Conservation (phyloP, 2,113 vertebrate species). For the Ctenomys sociabilis region DNA sequence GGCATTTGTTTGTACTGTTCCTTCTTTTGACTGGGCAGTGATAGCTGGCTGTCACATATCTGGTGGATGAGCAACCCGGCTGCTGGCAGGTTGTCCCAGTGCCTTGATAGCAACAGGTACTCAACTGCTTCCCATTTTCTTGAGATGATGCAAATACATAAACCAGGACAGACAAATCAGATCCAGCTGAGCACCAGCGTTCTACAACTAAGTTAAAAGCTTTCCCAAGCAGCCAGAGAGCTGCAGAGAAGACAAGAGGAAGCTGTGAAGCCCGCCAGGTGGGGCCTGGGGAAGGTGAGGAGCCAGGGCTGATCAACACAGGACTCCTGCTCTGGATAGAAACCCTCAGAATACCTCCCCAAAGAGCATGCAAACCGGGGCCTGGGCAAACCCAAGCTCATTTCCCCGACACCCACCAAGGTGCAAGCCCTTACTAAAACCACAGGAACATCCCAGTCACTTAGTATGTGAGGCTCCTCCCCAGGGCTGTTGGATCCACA, state of each 20-base stretch:
- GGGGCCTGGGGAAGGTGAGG: background rate
- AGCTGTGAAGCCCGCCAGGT: background rate
- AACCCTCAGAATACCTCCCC: background rate
- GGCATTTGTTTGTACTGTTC: slow-evolving; percentile 81
- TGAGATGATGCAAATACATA: slow-evolving; percentile 70
- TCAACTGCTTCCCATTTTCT: slow-evolving; percentile 75
- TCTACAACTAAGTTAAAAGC: slow-evolving; percentile 52
- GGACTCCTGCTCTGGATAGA: background rate
- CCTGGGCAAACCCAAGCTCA: background rate
- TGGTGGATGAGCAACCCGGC: slow-evolving; percentile 73
- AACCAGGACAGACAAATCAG: slow-evolving; percentile 72
- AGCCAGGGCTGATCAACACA: no score
- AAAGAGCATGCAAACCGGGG: background rate
- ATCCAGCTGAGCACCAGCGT: slow-evolving; percentile 45
- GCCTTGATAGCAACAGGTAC: slow-evolving; percentile 70
- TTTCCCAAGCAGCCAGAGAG: slow-evolving; percentile 41
- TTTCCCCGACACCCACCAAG: background rate
- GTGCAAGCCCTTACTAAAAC: slow-evolving; percentile 39
- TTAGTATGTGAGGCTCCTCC: background rate
- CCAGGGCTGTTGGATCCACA: background rate
- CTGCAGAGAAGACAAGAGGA: background rate
- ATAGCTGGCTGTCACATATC: slow-evolving; percentile 77
- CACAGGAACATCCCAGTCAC: background rate
- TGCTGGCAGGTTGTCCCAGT: slow-evolving; percentile 51
- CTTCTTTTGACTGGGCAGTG: slow-evolving; percentile 74